phyloP scores from a whole-genome alignment of 2,797 vertebrate genomes.

The Sebastes dallii region DNA sequence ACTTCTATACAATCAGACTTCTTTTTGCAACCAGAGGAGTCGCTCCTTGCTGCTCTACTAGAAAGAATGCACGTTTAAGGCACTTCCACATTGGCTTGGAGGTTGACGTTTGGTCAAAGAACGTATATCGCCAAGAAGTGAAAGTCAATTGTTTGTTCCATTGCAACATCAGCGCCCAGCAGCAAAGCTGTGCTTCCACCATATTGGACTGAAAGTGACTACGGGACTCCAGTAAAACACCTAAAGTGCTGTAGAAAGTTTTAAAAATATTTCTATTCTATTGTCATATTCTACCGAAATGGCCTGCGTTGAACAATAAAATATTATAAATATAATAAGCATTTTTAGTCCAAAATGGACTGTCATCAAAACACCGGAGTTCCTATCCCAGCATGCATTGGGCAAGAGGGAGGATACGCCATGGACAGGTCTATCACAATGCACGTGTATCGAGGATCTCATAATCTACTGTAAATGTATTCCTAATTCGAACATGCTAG shows the following conservation, averaged over 20 bases:
- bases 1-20: too few relatives aligned
- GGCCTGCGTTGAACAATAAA: too few relatives aligned
- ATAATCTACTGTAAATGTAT: neutral
- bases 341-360: too few relatives aligned
- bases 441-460: neutral
- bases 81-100: neutral
- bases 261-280: too few relatives aligned
- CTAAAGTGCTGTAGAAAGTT: rapidly evolving
- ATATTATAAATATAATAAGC: too few relatives aligned
- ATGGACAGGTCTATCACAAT: neutral
- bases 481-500: neutral
- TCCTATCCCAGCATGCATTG: neutral
- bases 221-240: rapidly evolving
- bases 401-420: neutral
- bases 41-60: neutral
- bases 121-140: too few relatives aligned
- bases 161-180: rapidly evolving
- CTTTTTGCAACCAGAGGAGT: neutral
- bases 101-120: neutral
- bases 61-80: neutral
- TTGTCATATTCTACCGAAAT: too few relatives aligned
- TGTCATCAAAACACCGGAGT: too few relatives aligned
- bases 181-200: rapidly evolving
- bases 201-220: too few relatives aligned
- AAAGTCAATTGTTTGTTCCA: too few relatives aligned